A percentile compares a stretch with the other conserved stretches of the same genome.
These are phyloP conservation scores for Tenebrio molitor DNA, from an alignment of 1,140 invertebrate genomes.

Conservation along the genomic window DNA sequence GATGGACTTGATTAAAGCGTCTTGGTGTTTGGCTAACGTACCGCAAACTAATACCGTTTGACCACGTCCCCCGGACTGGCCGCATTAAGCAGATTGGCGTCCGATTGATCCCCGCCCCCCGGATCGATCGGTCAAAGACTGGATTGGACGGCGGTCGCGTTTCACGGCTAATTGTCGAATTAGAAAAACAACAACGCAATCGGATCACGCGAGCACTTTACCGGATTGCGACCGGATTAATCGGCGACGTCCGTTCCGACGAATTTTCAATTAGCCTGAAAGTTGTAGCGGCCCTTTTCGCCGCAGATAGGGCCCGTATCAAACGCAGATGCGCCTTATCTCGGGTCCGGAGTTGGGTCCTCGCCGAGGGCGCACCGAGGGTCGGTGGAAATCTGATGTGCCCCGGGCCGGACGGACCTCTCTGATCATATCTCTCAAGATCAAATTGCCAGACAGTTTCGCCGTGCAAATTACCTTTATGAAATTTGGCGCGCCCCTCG, in stretches of 20 bases:
- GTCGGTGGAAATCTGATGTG: slow-evolving; percentile 12
- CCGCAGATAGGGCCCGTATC: background rate
- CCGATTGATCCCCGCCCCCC: slow-evolving; percentile 21
- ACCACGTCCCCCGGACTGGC: slow-evolving; percentile 21
- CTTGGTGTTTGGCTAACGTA: slow-evolving; percentile 46
- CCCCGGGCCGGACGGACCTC: slow-evolving; percentile 20
- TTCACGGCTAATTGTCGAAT: slow-evolving; percentile 1
- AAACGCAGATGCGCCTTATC: slow-evolving; percentile 15
- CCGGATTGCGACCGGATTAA: slow-evolving; percentile 15
- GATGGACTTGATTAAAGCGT: slow-evolving; percentile 29
- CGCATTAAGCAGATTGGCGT: slow-evolving; percentile 41
- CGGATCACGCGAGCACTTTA: slow-evolving; percentile 17
- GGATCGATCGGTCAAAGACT: too few relatives aligned
- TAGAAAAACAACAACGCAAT: slow-evolving; percentile 1
- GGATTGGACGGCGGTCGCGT: too few relatives aligned
- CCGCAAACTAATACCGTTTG: slow-evolving; percentile 41
- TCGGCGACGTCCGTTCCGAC: background rate
- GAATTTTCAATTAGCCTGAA: slow-evolving; percentile 36
- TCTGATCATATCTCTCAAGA: slow-evolving; percentile 5
- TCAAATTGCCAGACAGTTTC: slow-evolving; percentile 38
- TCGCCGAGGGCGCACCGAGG: background rate
- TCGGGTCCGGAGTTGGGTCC: slow-evolving; percentile 20
- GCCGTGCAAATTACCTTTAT: slow-evolving; percentile 25
- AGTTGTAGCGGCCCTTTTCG: background rate
- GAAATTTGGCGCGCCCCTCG: background rate